phyloP scores from a whole-genome alignment of 2,888 invertebrate genomes.

The Ptycholaimellus sp. region DNA sequence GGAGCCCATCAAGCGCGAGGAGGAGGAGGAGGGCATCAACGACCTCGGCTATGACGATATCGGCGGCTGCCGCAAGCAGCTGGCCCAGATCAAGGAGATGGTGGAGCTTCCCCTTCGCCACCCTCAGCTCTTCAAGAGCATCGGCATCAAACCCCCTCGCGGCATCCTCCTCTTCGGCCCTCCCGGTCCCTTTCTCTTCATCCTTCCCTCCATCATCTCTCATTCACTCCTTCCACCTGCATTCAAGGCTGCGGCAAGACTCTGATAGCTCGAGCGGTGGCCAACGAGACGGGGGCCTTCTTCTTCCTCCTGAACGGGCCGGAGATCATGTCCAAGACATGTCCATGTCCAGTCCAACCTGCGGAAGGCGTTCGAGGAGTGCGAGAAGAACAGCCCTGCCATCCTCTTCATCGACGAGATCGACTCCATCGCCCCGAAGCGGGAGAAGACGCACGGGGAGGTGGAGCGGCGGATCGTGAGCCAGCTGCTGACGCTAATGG shows the following conservation, averaged over 20 bases:
- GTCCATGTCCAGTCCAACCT: slow-evolving; percentile 97
- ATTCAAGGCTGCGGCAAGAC: slow-evolving; percentile 90
- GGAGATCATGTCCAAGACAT: slow-evolving; percentile 97
- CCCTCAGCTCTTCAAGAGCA: slow-evolving; percentile 94
- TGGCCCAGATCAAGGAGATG: slow-evolving; percentile 99
- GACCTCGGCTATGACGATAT: slow-evolving; percentile 98
- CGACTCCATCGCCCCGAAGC: slow-evolving; percentile 97
- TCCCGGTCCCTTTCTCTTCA: no score
- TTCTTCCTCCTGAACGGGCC: slow-evolving; percentile 98
- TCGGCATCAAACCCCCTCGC: slow-evolving; percentile 88
- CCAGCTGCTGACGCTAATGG: slow-evolving; percentile 89
- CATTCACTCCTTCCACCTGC: no score
- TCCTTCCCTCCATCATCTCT: no score
- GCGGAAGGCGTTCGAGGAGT: slow-evolving; percentile 95
- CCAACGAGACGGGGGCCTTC: slow-evolving; percentile 97
- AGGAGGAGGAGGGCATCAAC: slow-evolving; percentile 87
- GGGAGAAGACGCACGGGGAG: slow-evolving; percentile 93
- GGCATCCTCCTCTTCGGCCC: slow-evolving; percentile 94
- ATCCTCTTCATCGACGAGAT: slow-evolving; percentile 98
- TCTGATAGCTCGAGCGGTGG: slow-evolving; percentile 87
- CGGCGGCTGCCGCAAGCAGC: slow-evolving; percentile 89
- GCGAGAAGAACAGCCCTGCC: slow-evolving; percentile 95
- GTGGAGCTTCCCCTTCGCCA: slow-evolving; percentile 89
- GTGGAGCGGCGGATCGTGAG: slow-evolving; percentile 96
- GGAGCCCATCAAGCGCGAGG: slow-evolving; percentile 95